Evolutionary conservation across 2,113 vertebrate genomes (phyloP).

Genomic region (Rhinichthys klamathensis): DNA sequence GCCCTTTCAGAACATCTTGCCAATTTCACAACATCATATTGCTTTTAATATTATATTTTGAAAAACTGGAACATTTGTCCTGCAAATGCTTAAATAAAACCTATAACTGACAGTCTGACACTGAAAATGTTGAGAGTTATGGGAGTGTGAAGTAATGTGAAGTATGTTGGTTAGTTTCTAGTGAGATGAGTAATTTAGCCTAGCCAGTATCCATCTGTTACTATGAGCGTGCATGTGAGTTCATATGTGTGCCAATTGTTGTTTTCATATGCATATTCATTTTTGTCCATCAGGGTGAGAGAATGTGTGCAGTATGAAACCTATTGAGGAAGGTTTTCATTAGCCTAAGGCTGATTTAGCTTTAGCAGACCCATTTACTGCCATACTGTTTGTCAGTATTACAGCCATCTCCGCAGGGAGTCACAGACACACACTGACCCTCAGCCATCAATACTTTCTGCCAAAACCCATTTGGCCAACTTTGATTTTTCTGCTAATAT

Average conservation of each 20-base stretch:
- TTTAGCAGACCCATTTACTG: conserved; percentile 25
- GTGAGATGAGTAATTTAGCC: conserved; percentile 20
- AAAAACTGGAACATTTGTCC: no score
- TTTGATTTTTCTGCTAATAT: no score
- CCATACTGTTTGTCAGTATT: background rate
- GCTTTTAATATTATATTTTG: no score
- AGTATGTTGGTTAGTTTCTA: conserved; percentile 16
- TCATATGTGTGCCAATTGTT: no score
- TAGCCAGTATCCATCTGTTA: conserved; percentile 37
- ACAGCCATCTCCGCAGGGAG: background rate
- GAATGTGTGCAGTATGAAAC: background rate
- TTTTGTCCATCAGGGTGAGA: conserved; percentile 3
- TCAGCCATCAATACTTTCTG: conserved; percentile 11
- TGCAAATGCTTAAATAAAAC: no score
- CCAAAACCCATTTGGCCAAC: background rate
- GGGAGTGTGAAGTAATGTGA: background rate
- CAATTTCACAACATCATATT: no score
- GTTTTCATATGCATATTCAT: background rate
- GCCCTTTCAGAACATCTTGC: no score
- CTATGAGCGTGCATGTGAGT: conserved; percentile 3
- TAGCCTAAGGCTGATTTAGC: conserved; percentile 34
- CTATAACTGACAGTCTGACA: no score
- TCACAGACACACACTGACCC: conserved; percentile 20
- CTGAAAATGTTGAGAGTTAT: background rate
- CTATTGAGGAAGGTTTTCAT: conserved; percentile 20